Conservation (phyloP, 2,888 invertebrate genomes). For the Helicoverpa assulta region DNA sequence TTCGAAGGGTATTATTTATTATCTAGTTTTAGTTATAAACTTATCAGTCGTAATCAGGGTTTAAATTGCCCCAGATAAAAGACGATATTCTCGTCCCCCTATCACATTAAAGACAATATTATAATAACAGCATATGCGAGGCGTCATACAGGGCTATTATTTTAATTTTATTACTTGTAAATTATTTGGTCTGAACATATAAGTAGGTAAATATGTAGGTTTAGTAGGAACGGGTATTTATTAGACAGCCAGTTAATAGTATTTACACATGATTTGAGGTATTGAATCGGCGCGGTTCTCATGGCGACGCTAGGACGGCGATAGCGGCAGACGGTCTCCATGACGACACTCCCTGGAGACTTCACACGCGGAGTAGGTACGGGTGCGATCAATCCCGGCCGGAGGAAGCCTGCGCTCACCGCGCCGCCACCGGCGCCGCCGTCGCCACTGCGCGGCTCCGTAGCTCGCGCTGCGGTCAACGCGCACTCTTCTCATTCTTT, state of each 20-base stretch:
- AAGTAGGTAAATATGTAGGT: too few species aligned
- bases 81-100: not conserved
- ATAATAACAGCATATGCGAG: not conserved
- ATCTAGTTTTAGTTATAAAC: slow-evolving; percentile 2
- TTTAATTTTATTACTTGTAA: not conserved
- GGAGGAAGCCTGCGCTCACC: slow-evolving; percentile 76
- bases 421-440: slow-evolving; percentile 57
- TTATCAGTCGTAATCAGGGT: slow-evolving; percentile 1
- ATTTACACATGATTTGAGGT: slow-evolving; percentile 31
- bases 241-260: not conserved
- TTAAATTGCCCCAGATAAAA: not conserved
- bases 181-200: too few species aligned
- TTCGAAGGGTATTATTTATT: not conserved
- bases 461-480: slow-evolving; percentile 57
- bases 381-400: slow-evolving; percentile 84
- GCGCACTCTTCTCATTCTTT: slow-evolving; percentile 68
- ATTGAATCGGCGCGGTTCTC: slow-evolving; percentile 45
- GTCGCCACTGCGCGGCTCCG: slow-evolving; percentile 48
- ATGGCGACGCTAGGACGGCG: slow-evolving; percentile 75
- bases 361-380: slow-evolving; percentile 70
- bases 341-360: slow-evolving; percentile 78
- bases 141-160: too few species aligned
- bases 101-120: not conserved
- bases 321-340: slow-evolving; percentile 84
- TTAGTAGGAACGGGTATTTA: not conserved